phyloP scores from a whole-genome alignment of 1,140 invertebrate species.

The Pseudachorutes palmiensis region DNA sequence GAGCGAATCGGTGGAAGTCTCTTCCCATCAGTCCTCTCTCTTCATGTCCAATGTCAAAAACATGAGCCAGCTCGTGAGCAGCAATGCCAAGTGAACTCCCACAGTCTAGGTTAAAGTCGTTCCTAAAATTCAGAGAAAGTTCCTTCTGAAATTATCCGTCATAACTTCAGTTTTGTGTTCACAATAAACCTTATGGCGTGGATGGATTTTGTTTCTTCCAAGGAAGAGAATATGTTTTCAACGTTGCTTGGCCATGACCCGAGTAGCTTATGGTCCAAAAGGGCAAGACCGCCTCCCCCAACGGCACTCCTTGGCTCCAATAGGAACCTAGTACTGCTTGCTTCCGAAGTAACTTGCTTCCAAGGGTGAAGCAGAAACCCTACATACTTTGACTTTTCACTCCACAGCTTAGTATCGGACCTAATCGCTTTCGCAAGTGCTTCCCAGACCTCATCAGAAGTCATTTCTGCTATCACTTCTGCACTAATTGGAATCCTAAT shows the following conservation, averaged over 20 bases:
- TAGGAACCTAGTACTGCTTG: constrained; percentile 40
- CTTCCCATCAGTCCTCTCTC: constrained; percentile 85
- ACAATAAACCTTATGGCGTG: too few relatives aligned
- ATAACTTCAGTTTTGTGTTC: too few relatives aligned
- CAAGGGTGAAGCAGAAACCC: constrained; percentile 80
- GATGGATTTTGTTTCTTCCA: constrained; percentile 11
- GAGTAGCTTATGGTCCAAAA: constrained; percentile 81
- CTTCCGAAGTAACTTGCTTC: constrained; percentile 60
- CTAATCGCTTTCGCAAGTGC: constrained; percentile 69
- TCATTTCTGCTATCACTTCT: constrained; percentile 60
- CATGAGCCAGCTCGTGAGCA: constrained; percentile 88
- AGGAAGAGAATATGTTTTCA: constrained; percentile 52
- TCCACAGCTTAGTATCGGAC: constrained; percentile 51
- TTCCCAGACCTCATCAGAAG: constrained; percentile 73
- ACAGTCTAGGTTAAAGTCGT: too few relatives aligned
- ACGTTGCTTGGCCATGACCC: constrained; percentile 77
- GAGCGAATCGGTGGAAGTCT: constrained; percentile 79
- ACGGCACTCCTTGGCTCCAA: constrained; percentile 67
- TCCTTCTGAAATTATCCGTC: too few relatives aligned
- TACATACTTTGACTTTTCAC: constrained; percentile 68
- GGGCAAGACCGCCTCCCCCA: constrained; percentile 78
- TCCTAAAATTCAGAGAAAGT: too few relatives aligned
- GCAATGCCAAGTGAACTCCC: constrained; percentile 86
- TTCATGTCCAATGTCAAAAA: constrained; percentile 87
- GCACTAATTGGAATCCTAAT: constrained; percentile 60